These are phyloP conservation scores for Athrips mouffetella DNA, from an alignment of 2,888 invertebrate genomes.

Conservation along the genomic window DNA sequence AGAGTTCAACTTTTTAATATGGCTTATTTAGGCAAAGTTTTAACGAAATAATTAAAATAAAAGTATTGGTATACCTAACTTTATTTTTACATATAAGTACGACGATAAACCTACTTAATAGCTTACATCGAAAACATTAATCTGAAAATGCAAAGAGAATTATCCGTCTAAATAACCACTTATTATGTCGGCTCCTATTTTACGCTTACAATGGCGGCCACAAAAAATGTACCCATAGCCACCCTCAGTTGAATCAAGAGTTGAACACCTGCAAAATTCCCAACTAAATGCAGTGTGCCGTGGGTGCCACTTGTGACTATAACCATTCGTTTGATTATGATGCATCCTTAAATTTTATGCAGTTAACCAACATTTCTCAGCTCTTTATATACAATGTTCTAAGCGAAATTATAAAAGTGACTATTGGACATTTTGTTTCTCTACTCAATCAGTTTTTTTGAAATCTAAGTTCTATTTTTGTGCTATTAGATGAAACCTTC, in stretches of 20 bases:
- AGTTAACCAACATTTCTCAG: no score
- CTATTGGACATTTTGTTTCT: no score
- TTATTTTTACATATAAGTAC: no score
- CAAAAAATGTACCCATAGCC: conserved; percentile 58
- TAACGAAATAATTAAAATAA: neutral
- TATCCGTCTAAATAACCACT: conserved; percentile 64
- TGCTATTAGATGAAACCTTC: no score
- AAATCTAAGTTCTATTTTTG: no score
- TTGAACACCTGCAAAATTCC: conserved; percentile 68
- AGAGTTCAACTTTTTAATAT: no score
- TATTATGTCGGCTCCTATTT: conserved; percentile 67
- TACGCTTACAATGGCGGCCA: conserved; percentile 56
- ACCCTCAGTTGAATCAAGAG: conserved; percentile 49
- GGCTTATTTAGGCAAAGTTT: neutral
- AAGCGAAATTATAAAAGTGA: no score
- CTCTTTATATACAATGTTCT: no score
- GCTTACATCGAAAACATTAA: conserved; percentile 37
- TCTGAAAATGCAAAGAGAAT: conserved; percentile 42
- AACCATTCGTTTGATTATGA: conserved; percentile 24
- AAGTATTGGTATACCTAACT: no score
- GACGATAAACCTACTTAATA: neutral
- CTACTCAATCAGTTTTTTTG: no score
- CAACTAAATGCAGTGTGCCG: conserved; percentile 49
- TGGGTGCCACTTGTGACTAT: conserved; percentile 43
- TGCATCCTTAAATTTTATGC: no score